Evolutionary conservation across 1,140 invertebrate species (phyloP).

Genomic region (Saccostrea glomerata): DNA sequence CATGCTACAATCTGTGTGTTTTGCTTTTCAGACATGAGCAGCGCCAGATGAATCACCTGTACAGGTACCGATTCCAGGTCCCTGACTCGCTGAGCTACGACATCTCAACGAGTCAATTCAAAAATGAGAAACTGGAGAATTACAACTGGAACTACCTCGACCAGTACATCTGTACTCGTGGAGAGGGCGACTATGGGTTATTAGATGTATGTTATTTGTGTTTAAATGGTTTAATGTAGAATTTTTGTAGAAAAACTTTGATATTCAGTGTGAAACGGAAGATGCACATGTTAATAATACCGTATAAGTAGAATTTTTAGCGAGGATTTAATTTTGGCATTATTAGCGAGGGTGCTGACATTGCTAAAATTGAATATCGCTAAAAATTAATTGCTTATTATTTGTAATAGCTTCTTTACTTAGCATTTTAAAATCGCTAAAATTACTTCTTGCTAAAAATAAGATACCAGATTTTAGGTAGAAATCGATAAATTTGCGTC

Average conservation of each 20-base stretch:
- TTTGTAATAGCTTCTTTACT: no score
- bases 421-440: no score
- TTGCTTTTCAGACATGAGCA: conserved; percentile 88
- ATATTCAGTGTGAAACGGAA: background rate
- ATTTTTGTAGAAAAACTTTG: background rate
- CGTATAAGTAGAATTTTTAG: no score
- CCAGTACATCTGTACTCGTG: conserved; percentile 95
- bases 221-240: background rate
- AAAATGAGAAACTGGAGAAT: conserved; percentile 95
- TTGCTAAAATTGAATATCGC: no score
- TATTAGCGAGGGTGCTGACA: no score
- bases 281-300: background rate
- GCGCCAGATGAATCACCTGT: conserved; percentile 85
- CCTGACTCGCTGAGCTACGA: conserved; percentile 96
- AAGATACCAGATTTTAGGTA: no score
- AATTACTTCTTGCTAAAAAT: no score
- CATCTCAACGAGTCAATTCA: conserved; percentile 96
- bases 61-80: conserved; percentile 87
- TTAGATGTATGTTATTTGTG: conserved; percentile 84
- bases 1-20: no score
- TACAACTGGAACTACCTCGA: conserved; percentile 99
- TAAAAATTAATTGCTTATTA: no score
- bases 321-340: no score
- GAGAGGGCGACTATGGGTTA: conserved; percentile 92
- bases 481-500: no score